A percentile compares a stretch with the other conserved stretches of the same genome.
Conservation (phyloP, 2,888 invertebrate genomes). For the Periphyllus acericola region DNA sequence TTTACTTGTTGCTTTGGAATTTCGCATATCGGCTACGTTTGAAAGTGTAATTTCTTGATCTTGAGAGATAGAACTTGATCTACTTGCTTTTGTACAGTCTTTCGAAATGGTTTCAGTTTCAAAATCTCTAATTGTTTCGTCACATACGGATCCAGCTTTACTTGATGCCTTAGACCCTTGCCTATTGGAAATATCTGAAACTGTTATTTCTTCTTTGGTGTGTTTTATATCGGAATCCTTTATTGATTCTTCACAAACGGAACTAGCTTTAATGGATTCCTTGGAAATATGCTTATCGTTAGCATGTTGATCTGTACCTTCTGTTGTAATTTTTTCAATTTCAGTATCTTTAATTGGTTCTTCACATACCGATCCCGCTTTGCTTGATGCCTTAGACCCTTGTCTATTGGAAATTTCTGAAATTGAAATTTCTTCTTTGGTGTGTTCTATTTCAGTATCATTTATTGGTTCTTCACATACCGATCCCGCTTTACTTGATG, state of each 20-base stretch:
- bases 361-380: not conserved
- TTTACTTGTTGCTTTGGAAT: not conserved
- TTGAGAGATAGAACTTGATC: not conserved
- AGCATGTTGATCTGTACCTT: rapidly evolving
- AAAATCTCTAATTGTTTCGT: too few relatives aligned
- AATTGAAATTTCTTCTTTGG: too few relatives aligned
- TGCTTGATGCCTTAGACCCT: not conserved
- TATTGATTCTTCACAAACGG: not conserved
- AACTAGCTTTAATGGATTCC: not conserved
- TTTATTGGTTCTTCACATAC: too few relatives aligned
- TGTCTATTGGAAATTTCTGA: too few relatives aligned
- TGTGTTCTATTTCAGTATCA: too few relatives aligned
- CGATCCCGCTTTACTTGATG: too few relatives aligned
- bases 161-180: too few relatives aligned
- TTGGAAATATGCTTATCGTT: not conserved
- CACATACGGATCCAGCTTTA: not conserved
- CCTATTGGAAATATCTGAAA: too few relatives aligned
- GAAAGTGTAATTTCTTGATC: not conserved
- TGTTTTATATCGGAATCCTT: not conserved
- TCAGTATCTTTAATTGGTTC: not conserved
- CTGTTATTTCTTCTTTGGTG: too few relatives aligned
- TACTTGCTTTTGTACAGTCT: rapidly evolving
- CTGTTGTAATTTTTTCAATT: not conserved
- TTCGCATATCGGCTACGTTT: too few relatives aligned
- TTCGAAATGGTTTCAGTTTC: not conserved